Evolutionary conservation across 2,888 invertebrate species (phyloP).

Genomic region (Serripes groenlandicus): DNA sequence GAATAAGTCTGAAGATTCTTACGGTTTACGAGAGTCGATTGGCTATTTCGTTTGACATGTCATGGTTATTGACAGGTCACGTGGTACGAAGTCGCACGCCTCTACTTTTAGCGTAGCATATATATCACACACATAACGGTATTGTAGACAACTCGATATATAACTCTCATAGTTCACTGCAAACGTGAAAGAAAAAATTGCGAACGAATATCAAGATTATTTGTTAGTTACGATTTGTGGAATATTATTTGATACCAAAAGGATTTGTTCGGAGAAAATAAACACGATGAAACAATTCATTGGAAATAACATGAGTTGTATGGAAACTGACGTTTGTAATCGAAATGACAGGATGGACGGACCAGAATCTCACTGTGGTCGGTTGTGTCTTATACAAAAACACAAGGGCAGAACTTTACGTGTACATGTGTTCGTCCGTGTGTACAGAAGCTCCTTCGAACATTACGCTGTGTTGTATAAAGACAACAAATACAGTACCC

Average conservation of each 20-base stretch:
- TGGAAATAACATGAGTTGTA: constrained; percentile 22
- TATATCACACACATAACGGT: neutral
- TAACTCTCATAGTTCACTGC: neutral
- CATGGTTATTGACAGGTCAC: constrained; percentile 44
- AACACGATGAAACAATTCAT: constrained; percentile 51
- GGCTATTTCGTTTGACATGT: neutral
- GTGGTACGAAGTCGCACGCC: constrained; percentile 25
- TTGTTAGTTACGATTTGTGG: neutral
- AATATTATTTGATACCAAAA: no score
- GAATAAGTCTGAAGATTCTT: constrained; percentile 2
- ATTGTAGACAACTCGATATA: neutral
- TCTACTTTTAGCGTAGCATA: constrained; percentile 27
- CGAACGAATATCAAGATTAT: neutral
- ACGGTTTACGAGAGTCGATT: constrained; percentile 20
- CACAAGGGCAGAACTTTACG: constrained; percentile 62
- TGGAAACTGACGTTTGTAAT: constrained; percentile 36
- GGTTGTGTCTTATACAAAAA: constrained; percentile 67
- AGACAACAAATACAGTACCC: constrained; percentile 72
- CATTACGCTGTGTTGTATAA: constrained; percentile 77
- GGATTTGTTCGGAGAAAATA: neutral
- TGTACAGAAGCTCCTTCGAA: constrained; percentile 77
- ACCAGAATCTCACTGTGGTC: constrained; percentile 70
- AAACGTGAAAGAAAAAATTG: neutral
- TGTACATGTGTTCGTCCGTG: constrained; percentile 74
- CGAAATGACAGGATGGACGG: constrained; percentile 48